Evolutionary conservation across 53 echinoderm and acorn worm genomes (phyloP).

Genomic region (Paelopatides confundens): DNA sequence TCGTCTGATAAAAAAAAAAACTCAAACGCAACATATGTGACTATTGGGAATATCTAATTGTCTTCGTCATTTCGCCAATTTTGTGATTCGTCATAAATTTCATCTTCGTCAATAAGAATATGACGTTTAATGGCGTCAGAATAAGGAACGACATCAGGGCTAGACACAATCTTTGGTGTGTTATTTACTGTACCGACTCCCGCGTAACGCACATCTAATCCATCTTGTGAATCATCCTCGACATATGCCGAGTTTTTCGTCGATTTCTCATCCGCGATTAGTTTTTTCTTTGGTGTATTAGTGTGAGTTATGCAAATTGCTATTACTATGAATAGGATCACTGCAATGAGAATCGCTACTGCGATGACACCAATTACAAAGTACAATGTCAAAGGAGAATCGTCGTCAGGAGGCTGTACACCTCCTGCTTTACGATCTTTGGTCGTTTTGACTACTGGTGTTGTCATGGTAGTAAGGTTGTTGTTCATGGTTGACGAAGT

Average conservation of each 20-base stretch:
- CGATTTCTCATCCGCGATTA: background rate
- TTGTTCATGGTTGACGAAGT: no score
- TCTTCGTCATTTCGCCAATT: background rate
- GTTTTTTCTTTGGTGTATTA: background rate
- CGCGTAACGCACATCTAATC: no score
- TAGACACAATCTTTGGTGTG: background rate
- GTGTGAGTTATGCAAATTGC: background rate
- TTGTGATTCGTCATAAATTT: background rate
- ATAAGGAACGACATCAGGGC: background rate
- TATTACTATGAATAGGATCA: background rate
- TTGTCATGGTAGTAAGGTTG: no score
- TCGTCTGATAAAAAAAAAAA: no score
- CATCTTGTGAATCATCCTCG: background rate
- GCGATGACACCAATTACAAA: background rate
- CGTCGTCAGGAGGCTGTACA: background rate
- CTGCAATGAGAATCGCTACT: background rate
- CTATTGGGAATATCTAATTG: no score
- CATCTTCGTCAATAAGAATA: background rate
- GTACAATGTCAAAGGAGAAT: background rate
- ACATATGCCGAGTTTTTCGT: background rate
- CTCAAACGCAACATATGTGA: no score
- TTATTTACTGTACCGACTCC: background rate
- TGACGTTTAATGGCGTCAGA: background rate
- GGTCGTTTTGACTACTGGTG: no score
- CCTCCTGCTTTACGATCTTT: no score